Percentiles rank a stretch among this genome's conserved stretches.
Conservation (phyloP, 2,113 vertebrate species). For the Pontoporia blainvillei region DNA sequence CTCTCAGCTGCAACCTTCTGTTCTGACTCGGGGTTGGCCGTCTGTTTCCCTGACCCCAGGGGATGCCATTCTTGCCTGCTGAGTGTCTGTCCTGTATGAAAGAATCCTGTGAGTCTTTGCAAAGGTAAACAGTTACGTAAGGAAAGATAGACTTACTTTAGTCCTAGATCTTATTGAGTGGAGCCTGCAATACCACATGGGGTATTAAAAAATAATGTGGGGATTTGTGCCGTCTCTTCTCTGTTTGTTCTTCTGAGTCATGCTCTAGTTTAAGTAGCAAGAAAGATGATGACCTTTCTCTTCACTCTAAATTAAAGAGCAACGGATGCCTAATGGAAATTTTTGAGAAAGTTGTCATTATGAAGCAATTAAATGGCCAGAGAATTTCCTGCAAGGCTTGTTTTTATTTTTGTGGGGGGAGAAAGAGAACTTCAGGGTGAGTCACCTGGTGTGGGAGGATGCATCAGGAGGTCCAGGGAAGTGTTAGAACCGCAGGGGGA, state of each 20-base stretch:
- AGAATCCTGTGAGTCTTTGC: background rate
- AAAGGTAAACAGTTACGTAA: constrained; percentile 51
- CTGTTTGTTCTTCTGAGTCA: constrained; percentile 74
- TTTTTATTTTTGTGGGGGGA: background rate
- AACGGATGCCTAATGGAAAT: constrained; percentile 52
- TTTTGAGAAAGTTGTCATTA: constrained; percentile 48
- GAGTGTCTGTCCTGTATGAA: background rate
- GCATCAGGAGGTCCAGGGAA: background rate
- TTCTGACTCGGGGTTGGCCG: background rate
- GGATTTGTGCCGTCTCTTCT: constrained; percentile 52
- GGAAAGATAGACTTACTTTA: constrained; percentile 21
- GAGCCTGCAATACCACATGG: background rate
- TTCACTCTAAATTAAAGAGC: constrained; percentile 45
- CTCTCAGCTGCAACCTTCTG: background rate
- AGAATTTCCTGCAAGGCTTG: background rate
- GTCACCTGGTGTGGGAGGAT: background rate
- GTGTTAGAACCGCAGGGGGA: background rate
- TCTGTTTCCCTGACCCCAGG: background rate
- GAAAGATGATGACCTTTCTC: constrained; percentile 68
- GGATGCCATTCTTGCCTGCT: background rate
- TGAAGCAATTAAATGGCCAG: background rate
- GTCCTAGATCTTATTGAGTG: constrained; percentile 6
- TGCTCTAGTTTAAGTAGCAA: constrained; percentile 46
- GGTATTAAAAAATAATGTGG: constrained; percentile 64
- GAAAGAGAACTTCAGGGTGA: background rate